A percentile compares a stretch with the other conserved stretches of the same genome.
phyloP scores from a whole-genome alignment of 2,888 invertebrate genomes.

The Lucinisca nassula region DNA sequence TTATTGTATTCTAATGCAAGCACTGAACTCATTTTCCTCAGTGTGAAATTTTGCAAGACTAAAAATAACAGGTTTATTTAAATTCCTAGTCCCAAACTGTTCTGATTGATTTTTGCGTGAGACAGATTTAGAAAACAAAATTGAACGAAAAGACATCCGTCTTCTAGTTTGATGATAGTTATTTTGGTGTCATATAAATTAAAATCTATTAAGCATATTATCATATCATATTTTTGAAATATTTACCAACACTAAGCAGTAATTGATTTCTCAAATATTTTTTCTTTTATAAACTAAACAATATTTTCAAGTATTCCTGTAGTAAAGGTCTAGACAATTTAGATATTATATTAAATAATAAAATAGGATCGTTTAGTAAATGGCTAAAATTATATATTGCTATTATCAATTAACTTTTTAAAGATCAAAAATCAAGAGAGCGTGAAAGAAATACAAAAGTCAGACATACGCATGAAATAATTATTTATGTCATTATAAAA shows the following conservation, averaged over 20 bases:
- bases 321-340: not conserved
- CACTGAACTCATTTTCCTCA: too few species aligned
- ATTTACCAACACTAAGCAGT: not conserved
- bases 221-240: not conserved
- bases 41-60: too few species aligned
- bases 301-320: not conserved
- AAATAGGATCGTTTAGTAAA: not conserved
- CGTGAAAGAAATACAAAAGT: too few species aligned
- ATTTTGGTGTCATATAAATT: not conserved
- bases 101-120: not conserved
- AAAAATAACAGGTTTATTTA: not conserved
- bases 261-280: not conserved
- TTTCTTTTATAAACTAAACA: not conserved
- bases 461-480: too few species aligned
- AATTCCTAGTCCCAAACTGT: not conserved
- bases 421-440: not conserved
- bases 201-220: not conserved
- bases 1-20: too few species aligned
- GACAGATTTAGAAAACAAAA: not conserved
- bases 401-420: not conserved
- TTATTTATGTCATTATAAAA: too few species aligned
- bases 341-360: not conserved
- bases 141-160: not conserved
- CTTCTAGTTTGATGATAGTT: not conserved
- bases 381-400: not conserved